Percentiles rank a stretch among this genome's conserved stretches.
These are phyloP conservation scores for Archips crataeganus DNA, from an alignment of 2,888 invertebrate species.

Conservation along the genomic window DNA sequence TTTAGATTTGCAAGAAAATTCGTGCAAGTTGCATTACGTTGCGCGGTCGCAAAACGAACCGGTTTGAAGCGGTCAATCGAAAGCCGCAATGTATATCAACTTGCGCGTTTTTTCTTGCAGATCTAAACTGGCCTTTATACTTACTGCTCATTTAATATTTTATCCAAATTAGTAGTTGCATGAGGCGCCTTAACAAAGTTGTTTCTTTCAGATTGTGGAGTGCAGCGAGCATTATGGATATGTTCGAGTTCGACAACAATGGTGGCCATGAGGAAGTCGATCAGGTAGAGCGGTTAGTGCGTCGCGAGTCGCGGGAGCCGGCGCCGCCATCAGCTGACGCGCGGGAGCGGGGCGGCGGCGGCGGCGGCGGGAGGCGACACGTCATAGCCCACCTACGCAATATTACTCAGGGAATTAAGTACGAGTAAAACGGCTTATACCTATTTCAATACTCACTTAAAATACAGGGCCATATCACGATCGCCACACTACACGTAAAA, in stretches of 20 bases:
- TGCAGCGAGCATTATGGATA: neutral
- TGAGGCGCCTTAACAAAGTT: neutral
- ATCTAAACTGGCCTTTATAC: too few relatives aligned
- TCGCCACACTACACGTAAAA: neutral
- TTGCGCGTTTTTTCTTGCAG: too few relatives aligned
- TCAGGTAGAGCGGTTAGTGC: slow-evolving; percentile 7
- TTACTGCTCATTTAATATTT: too few relatives aligned
- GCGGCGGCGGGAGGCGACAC: slow-evolving; percentile 4
- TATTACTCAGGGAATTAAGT: slow-evolving; percentile 1
- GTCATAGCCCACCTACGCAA: slow-evolving; percentile 24
- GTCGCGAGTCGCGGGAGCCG: neutral
- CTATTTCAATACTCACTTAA: neutral
- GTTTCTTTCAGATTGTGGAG: neutral
- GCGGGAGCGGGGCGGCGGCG: neutral
- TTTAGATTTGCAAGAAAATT: too few relatives aligned
- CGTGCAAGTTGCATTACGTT: too few relatives aligned
- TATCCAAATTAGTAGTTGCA: too few relatives aligned
- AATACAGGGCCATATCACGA: neutral
- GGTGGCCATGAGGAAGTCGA: slow-evolving; percentile 17
- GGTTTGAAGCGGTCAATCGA: too few relatives aligned
- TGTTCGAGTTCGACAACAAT: slow-evolving; percentile 11
- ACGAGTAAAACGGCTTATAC: neutral
- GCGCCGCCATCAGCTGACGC: slow-evolving; percentile 37
- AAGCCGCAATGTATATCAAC: too few relatives aligned
- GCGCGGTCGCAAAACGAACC: too few relatives aligned